Conservation (phyloP, 2,888 invertebrate genomes). For the Pseudococcus longispinus region DNA sequence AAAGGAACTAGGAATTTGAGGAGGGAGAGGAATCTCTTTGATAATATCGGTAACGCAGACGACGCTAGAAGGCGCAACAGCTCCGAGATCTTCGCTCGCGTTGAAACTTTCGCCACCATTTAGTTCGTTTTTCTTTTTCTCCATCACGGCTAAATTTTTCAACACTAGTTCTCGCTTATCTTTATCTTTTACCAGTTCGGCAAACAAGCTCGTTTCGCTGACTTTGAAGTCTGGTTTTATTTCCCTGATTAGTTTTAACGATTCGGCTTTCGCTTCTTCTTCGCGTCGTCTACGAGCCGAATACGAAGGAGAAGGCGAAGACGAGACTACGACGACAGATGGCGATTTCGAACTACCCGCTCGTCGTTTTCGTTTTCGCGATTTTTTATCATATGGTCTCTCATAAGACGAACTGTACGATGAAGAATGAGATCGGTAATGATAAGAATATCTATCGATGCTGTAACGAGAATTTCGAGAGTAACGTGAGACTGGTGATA, state of each 20-base stretch:
- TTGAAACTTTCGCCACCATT: conserved; percentile 57
- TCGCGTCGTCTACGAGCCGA: background rate
- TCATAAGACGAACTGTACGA: conserved; percentile 29
- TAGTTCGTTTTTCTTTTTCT: conserved; percentile 69
- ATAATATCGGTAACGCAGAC: conserved; percentile 48
- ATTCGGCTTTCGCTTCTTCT: conserved; percentile 44
- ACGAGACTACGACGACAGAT: conserved; percentile 42
- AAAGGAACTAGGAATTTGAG: conserved; percentile 55
- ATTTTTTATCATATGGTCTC: conserved; percentile 18
- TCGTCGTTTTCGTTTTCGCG: conserved; percentile 22
- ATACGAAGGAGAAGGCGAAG: conserved; percentile 45
- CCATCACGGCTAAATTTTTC: conserved; percentile 63
- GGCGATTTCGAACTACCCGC: conserved; percentile 12
- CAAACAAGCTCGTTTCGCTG: conserved; percentile 87
- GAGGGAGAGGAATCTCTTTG: conserved; percentile 54
- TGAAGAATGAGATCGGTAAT: conserved; percentile 44
- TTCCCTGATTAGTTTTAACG: conserved; percentile 58
- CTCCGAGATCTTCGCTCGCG: background rate
- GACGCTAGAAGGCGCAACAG: conserved; percentile 26
- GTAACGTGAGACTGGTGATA: conserved; percentile 25
- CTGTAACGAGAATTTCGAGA: conserved; percentile 19
- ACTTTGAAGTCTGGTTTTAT: conserved; percentile 74
- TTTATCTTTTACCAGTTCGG: conserved; percentile 85
- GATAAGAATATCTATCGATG: conserved; percentile 25
- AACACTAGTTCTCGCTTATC: conserved; percentile 80